These are phyloP conservation scores for Drosophila mettleri DNA, from an alignment of 2,888 invertebrate species.

Conservation along the genomic window DNA sequence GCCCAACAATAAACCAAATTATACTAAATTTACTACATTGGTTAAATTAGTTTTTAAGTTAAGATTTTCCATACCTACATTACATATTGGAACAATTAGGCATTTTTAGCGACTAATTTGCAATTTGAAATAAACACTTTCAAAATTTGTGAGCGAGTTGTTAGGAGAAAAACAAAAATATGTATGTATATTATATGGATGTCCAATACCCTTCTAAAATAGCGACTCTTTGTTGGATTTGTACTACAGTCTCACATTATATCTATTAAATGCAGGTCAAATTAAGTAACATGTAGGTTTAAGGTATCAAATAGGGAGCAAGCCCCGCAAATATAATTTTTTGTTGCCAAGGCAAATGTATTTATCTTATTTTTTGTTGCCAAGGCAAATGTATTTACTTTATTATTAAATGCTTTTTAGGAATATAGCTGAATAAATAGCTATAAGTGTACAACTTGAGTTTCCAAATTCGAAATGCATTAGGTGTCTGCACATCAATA, in stretches of 20 bases:
- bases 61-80: constrained; percentile 7
- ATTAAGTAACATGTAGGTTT: not conserved
- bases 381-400: not conserved
- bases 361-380: not conserved
- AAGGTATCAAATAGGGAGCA: not conserved
- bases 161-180: constrained; percentile 8
- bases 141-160: constrained; percentile 18
- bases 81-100: not conserved
- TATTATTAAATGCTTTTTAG: not conserved
- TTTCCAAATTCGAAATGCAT: not conserved
- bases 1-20: constrained; percentile 13
- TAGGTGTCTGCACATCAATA: not conserved
- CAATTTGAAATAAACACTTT: constrained; percentile 1
- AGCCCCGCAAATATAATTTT: constrained; percentile 11
- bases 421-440: not conserved
- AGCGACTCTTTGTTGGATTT: constrained; percentile 12
- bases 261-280: not conserved
- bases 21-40: constrained; percentile 19
- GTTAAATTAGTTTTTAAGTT: constrained; percentile 16
- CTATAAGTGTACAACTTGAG: not conserved
- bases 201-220: constrained; percentile 1
- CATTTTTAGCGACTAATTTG: constrained; percentile 7
- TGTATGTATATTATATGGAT: constrained; percentile 37
- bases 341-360: not conserved
- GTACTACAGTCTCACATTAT: constrained; percentile 6